These are phyloP conservation scores for Saguinus midas DNA, from an alignment of 2,113 vertebrate genomes.

Conservation along the genomic window DNA sequence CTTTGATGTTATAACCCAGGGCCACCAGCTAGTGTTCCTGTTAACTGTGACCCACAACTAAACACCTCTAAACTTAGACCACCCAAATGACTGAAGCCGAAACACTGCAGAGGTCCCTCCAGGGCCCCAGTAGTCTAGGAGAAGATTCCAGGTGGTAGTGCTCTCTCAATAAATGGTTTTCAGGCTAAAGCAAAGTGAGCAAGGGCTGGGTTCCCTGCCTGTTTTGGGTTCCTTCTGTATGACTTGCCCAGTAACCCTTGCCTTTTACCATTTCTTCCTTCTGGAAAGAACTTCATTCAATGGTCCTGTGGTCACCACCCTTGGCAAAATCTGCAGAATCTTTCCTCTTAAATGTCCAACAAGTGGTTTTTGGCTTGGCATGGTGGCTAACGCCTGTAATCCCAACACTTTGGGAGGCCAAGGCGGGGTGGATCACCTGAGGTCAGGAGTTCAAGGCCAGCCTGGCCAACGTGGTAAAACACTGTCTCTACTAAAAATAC, in stretches of 20 bases:
- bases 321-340: neutral
- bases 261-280: neutral
- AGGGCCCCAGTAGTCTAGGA: neutral
- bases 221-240: neutral
- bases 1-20: neutral
- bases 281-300: slow-evolving; percentile 1
- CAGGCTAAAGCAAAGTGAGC: neutral
- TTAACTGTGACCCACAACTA: slow-evolving; percentile 18
- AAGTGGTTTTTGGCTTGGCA: neutral
- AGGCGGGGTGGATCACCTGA: no score
- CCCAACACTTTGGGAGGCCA: no score
- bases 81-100: neutral
- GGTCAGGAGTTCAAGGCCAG: no score
- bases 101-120: neutral
- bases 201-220: neutral
- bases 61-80: neutral
- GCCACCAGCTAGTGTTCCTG: neutral
- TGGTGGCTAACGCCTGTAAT: no score
- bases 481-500: no score
- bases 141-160: neutral
- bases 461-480: no score
- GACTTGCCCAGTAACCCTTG: neutral
- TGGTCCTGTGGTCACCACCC: neutral
- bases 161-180: neutral
- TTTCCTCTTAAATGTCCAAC: slow-evolving; percentile 2